phyloP scores from a whole-genome alignment of 2,113 vertebrate species.

The Salvelinus sp. region DNA sequence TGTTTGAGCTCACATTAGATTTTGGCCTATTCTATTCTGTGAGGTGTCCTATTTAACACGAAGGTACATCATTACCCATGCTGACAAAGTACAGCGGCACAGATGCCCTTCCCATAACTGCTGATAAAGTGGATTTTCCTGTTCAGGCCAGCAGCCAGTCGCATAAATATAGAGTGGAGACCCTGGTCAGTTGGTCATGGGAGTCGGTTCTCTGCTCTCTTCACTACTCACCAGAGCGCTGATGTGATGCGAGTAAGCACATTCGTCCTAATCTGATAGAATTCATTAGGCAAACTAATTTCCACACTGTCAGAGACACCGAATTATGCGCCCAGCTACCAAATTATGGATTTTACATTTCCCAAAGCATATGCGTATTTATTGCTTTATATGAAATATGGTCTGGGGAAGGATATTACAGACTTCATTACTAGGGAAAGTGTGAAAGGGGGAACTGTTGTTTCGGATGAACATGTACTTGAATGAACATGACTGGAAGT shows the following conservation, averaged over 20 bases:
- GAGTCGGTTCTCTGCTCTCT: not conserved
- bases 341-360: constrained; percentile 36
- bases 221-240: constrained; percentile 6
- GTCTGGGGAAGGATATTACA: constrained; percentile 8
- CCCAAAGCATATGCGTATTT: constrained; percentile 40
- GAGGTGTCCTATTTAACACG: constrained; percentile 18
- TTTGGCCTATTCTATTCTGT: not conserved
- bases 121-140: too few species aligned
- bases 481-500: not conserved
- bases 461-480: not conserved
- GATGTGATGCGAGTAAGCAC: constrained; percentile 22
- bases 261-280: constrained; percentile 52
- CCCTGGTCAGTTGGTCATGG: not conserved
- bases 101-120: constrained; percentile 15
- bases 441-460: not conserved
- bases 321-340: constrained; percentile 41
- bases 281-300: constrained; percentile 50
- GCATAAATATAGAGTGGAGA: not conserved
- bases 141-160: too few species aligned
- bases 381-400: constrained; percentile 40
- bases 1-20: constrained; percentile 34
- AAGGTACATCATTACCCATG: constrained; percentile 28
- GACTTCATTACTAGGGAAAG: constrained; percentile 13
- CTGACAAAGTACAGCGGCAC: constrained; percentile 38
- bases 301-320: constrained; percentile 37